These are phyloP conservation scores for Telmatherina bonti DNA, from an alignment of 2,797 vertebrate species.

Conservation along the genomic window DNA sequence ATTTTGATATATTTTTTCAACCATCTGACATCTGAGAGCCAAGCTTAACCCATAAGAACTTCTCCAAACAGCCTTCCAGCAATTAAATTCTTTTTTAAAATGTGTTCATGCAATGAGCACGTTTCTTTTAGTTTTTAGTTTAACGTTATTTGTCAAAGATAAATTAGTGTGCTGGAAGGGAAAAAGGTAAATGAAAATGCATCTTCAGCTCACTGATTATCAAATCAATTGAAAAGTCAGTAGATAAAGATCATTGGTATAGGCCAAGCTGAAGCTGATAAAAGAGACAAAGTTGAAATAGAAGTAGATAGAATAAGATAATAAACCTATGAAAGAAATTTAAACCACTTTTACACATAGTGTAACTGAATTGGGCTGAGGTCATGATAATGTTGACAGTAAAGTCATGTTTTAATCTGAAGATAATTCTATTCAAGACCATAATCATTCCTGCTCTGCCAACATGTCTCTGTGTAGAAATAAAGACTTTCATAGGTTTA, in stretches of 20 bases:
- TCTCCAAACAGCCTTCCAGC: not conserved
- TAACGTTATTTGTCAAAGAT: not conserved
- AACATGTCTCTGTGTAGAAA: not conserved
- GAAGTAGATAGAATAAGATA: not conserved
- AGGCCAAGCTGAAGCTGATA: conserved; percentile 16
- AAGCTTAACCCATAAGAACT: not conserved
- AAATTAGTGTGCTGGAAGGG: conserved; percentile 39
- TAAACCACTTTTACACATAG: not conserved
- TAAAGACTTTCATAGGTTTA: not conserved
- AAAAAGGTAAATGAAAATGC: conserved; percentile 39
- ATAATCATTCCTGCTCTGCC: not conserved
- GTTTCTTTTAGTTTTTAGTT: not conserved
- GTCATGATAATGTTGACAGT: too few relatives aligned
- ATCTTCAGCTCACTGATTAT: conserved; percentile 55
- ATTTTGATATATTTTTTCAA: not conserved
- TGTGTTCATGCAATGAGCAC: not conserved
- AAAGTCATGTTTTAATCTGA: too few relatives aligned
- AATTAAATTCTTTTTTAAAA: not conserved
- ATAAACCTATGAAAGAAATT: conserved; percentile 2
- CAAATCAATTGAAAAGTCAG: conserved; percentile 49
- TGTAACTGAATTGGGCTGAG: too few relatives aligned
- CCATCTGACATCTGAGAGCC: not conserved
- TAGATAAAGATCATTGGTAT: conserved; percentile 48
- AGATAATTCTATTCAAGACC: too few relatives aligned
- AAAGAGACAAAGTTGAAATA: conserved; percentile 13